phyloP scores from a whole-genome alignment of 2,797 vertebrate species.

The Podarcis siculus region DNA sequence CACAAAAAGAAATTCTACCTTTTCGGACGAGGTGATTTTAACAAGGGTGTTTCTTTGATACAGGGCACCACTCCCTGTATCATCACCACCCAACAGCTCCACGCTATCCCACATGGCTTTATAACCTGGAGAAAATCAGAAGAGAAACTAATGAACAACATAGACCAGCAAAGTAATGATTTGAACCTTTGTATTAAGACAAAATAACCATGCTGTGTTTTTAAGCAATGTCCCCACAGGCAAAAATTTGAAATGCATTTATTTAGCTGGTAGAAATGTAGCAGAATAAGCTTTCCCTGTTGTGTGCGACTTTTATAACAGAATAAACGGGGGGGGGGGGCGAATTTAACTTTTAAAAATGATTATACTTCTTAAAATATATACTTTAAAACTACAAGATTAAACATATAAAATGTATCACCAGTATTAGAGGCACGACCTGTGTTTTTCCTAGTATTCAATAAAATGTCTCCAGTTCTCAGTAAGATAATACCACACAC shows the following conservation, averaged over 20 bases:
- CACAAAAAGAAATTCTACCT: slow-evolving; percentile 76
- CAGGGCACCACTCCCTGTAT: slow-evolving; percentile 84
- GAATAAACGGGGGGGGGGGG: background rate
- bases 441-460: background rate
- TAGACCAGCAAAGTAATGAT: rapidly evolving
- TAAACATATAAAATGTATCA: too few relatives aligned
- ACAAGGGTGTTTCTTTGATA: slow-evolving; percentile 91
- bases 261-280: too few relatives aligned
- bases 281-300: too few relatives aligned
- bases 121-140: background rate
- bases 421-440: background rate
- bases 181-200: rapidly evolving
- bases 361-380: background rate
- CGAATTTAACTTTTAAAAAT: too few relatives aligned
- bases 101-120: slow-evolving; percentile 89
- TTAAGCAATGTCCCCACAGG: background rate
- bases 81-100: slow-evolving; percentile 90
- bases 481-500: background rate
- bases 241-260: background rate
- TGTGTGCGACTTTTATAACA: background rate
- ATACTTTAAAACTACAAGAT: background rate
- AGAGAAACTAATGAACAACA: background rate
- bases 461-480: background rate
- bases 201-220: background rate
- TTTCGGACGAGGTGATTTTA: slow-evolving; percentile 84